Base-by-base conservation (phyloP, 2,888 invertebrate genomes). In the Panzeria rudis region DNA sequence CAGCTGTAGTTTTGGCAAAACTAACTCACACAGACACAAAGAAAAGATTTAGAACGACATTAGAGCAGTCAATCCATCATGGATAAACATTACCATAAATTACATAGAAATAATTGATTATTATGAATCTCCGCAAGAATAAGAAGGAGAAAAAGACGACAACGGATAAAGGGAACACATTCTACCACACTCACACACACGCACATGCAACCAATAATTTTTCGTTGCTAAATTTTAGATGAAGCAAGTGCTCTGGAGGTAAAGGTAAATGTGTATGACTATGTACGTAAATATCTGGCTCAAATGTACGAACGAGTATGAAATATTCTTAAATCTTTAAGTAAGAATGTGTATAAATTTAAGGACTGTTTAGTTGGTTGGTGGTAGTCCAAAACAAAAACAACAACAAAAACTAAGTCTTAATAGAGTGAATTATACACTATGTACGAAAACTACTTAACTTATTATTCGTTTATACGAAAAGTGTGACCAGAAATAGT, bases 41-140 rank as follows among this genome's bases (percentile, higher is more conserved):
- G 25, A 90, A 91, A 91, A 92, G 92, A 92, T 92, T 92, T 92
- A 92, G 92, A 92, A 91, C 92, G 92, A 92, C 92, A 92, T 92
- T 92, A 92, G 92, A 92, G 92, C 91, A 92, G 92, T 91, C 91
- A 92, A 92, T 92, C 92, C 92, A 92, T 92, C 92, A 92, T 92
- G 92, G 90, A 90, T 90, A 91, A 92, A 92, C 92, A 92, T 92
- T 92, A 92, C 92, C 92, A 92, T 92, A 92, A 92, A 92, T 92
- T 92, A 92, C 92, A 92, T 90, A 91, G 91, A 91, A 91, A 92
- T 92, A 92, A 92, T 92, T 92, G 92, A 92, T 92, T 92, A 92
- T 92, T 92, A 92, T 90, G 91, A 91, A 86, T 82, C 77, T 66
- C 41, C 64, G 20, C 35, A 41, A 71, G 71, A 38, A 62, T 50